A percentile compares a stretch with the other conserved stretches of the same genome.
Evolutionary conservation across 2,888 invertebrate genomes (phyloP).

Genomic region (Camptogramma bilineatum): DNA sequence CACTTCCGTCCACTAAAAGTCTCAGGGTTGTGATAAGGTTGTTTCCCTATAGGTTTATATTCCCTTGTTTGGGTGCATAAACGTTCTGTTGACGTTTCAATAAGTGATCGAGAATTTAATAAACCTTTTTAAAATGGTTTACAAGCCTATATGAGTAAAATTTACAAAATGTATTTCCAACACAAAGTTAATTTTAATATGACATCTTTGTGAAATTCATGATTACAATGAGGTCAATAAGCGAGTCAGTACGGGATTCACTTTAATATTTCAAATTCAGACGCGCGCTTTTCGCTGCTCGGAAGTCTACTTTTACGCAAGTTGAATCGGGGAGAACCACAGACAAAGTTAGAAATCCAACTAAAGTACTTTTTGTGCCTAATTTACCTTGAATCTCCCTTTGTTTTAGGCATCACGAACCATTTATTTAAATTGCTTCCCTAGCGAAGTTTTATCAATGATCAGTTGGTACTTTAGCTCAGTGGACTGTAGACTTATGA

Average conservation of each 20-base stretch:
- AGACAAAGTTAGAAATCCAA: conserved; percentile 27
- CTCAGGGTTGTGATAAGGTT: background rate
- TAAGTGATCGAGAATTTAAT: too few relatives aligned
- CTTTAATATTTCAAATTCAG: background rate
- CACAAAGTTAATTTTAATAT: too few relatives aligned
- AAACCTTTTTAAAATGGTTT: background rate
- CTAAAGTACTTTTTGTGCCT: conserved; percentile 36
- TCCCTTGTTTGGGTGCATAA: background rate
- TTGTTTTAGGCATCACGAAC: conserved; percentile 33
- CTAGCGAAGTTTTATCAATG: conserved; percentile 25
- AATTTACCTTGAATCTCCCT: conserved; percentile 32
- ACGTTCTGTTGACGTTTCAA: too few relatives aligned
- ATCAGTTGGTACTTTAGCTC: conserved; percentile 19
- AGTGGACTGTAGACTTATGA: conserved; percentile 14
- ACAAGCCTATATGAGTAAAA: too few relatives aligned
- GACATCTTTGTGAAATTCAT: too few relatives aligned
- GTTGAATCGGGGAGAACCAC: conserved; percentile 20
- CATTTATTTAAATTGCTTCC: conserved; percentile 35
- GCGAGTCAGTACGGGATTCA: background rate
- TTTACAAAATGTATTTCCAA: too few relatives aligned
- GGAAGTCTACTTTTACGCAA: conserved; percentile 9
- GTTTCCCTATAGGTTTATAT: background rate
- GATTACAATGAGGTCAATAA: background rate
- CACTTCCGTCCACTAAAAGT: conserved; percentile 12
- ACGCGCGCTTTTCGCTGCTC: conserved; percentile 4